phyloP scores from a whole-genome alignment of 2,888 invertebrate genomes.

The Drosophila eohydei region DNA sequence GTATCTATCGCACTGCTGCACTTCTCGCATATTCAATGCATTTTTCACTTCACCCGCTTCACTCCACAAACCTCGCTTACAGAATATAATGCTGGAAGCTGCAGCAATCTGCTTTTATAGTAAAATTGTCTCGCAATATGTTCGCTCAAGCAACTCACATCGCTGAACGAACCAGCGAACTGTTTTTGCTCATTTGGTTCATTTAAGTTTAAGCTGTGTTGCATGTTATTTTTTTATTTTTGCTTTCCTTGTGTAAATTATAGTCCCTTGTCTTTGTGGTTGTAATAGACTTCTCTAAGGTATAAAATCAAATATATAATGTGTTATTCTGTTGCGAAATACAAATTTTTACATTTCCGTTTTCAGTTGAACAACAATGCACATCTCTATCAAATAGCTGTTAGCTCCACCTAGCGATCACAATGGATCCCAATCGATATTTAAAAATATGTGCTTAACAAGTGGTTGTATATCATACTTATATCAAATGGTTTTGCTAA shows the following conservation, averaged over 20 bases:
- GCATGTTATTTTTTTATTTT: too few species aligned
- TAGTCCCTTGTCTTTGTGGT: too few species aligned
- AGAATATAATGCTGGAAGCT: slow-evolving; percentile 25
- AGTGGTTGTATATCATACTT: neutral
- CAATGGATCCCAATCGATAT: neutral
- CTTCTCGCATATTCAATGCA: slow-evolving; percentile 14
- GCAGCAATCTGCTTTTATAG: slow-evolving; percentile 34
- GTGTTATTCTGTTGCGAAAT: neutral
- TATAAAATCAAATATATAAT: neutral
- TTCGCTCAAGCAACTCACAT: slow-evolving; percentile 9
- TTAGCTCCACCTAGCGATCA: neutral
- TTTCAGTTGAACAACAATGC: neutral
- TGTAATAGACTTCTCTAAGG: too few species aligned
- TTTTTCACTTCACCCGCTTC: slow-evolving; percentile 13
- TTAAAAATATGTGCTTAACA: neutral
- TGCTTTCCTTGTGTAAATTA: too few species aligned
- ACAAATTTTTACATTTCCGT: accelerated
- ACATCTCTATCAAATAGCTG: neutral
- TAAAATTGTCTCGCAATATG: neutral
- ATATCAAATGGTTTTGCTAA: neutral
- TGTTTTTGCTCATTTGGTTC: slow-evolving; percentile 3
- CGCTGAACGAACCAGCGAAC: slow-evolving; percentile 12
- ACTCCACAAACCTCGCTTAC: slow-evolving; percentile 15
- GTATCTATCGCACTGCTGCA: slow-evolving; percentile 11
- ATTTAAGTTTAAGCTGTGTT: neutral